phyloP scores from a whole-genome alignment of 1,140 invertebrate species.

The Drosophila sulfurigaster region DNA sequence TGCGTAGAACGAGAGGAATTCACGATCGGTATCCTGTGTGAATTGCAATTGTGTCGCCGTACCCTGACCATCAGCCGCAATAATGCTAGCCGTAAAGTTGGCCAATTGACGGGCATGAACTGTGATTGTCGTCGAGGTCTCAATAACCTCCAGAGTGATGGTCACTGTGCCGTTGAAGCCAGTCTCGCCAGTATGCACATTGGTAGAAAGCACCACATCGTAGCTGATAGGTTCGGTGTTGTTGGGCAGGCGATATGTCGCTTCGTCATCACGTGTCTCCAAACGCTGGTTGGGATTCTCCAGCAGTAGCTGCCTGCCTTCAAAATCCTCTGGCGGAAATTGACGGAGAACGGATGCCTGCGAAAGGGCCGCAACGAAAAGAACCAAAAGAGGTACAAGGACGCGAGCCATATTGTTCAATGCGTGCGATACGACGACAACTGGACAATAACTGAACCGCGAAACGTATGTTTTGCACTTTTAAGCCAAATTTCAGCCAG shows the following conservation, averaged over 20 bases:
- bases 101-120: conserved; percentile 85
- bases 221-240: conserved; percentile 88
- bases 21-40: conserved; percentile 49
- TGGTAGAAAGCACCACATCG: conserved; percentile 87
- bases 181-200: conserved; percentile 86
- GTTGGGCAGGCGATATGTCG: conserved; percentile 87
- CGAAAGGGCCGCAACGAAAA: conserved; percentile 46
- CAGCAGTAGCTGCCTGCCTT: conserved; percentile 41
- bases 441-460: conserved; percentile 55
- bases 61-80: conserved; percentile 2
- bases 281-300: conserved; percentile 61
- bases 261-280: conserved; percentile 40
- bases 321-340: conserved; percentile 46
- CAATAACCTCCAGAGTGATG: conserved; percentile 85
- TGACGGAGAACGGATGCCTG: conserved; percentile 57
- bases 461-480: conserved; percentile 39
- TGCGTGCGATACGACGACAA: conserved; percentile 41
- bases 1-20: conserved; percentile 71
- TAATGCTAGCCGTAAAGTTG: conserved; percentile 52
- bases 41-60: not conserved
- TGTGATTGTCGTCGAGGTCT: conserved; percentile 81
- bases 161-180: conserved; percentile 87
- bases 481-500: conserved; percentile 45
- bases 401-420: conserved; percentile 62
- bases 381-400: conserved; percentile 37